phyloP scores from a whole-genome alignment of 2,888 invertebrate species.

The Xiphydria camelus region DNA sequence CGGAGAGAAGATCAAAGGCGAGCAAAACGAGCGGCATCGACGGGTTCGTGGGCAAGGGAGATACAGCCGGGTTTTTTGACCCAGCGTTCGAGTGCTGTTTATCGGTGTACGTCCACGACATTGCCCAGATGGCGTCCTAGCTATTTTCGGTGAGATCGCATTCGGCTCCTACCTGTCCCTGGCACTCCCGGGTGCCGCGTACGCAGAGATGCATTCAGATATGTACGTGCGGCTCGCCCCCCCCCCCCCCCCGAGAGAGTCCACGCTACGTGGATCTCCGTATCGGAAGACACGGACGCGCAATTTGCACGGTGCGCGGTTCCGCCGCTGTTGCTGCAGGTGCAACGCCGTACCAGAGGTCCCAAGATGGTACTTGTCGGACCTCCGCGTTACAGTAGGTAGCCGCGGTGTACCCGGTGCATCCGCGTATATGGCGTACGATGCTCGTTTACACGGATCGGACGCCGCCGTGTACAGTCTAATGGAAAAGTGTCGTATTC shows the following conservation, averaged over 20 bases:
- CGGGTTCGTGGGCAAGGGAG: slow-evolving; percentile 9
- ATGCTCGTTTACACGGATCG: not conserved
- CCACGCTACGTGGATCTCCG: no score
- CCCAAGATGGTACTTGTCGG: slow-evolving; percentile 33
- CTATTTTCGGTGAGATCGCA: slow-evolving; percentile 45
- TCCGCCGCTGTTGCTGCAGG: slow-evolving; percentile 24
- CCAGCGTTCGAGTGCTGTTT: slow-evolving; percentile 38
- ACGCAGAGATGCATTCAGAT: no score
- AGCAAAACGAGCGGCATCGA: slow-evolving; percentile 20
- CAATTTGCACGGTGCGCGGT: no score
- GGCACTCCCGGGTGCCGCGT: no score
- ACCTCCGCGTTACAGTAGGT: no score
- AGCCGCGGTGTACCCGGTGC: not conserved
- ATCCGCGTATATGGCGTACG: not conserved
- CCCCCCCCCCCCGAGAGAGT: no score
- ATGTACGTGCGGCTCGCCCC: no score
- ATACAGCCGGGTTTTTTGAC: slow-evolving; percentile 28
- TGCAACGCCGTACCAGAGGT: slow-evolving; percentile 23
- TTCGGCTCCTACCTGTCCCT: slow-evolving; percentile 30
- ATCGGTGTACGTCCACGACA: slow-evolving; percentile 45
- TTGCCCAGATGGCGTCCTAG: slow-evolving; percentile 49
- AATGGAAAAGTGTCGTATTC: no score
- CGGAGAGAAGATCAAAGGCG: slow-evolving; percentile 41
- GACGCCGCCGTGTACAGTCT: no score
- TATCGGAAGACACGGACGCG: no score